phyloP scores from a whole-genome alignment of 2,797 vertebrate species.

The Manis crassicaudata region DNA sequence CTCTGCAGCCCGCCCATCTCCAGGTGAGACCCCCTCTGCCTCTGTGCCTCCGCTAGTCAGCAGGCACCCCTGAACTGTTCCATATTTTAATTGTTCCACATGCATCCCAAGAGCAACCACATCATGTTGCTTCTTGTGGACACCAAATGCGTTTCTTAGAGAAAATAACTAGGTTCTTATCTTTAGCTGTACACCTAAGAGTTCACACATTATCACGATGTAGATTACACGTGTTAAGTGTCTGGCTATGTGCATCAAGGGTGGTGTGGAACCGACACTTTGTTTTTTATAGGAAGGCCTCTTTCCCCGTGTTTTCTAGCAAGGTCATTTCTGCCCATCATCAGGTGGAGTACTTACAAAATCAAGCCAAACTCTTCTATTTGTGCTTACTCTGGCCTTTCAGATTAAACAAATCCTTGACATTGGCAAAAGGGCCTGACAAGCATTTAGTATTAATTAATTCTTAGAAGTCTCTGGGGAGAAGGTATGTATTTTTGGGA shows the following conservation, averaged over 20 bases:
- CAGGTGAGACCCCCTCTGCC: not conserved
- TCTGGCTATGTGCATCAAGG: fast-evolving
- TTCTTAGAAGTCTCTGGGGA: conserved; percentile 53
- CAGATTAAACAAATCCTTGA: conserved; percentile 50
- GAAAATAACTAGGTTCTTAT: not conserved
- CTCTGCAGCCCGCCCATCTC: not conserved
- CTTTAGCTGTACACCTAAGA: not conserved
- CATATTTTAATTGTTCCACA: not conserved
- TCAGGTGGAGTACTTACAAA: not conserved
- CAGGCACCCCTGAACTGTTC: not conserved
- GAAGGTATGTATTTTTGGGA: conserved; percentile 52
- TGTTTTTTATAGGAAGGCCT: not conserved
- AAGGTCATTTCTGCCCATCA: not conserved
- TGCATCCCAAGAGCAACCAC: not conserved
- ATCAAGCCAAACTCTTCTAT: conserved; percentile 36
- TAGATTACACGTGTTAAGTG: no score
- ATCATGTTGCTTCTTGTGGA: not conserved
- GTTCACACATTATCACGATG: not conserved
- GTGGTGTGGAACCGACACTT: not conserved
- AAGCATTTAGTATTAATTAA: conserved; percentile 76
- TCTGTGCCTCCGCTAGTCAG: not conserved
- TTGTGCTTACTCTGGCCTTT: conserved; percentile 61
- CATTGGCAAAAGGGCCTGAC: conserved; percentile 63
- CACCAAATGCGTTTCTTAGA: not conserved
- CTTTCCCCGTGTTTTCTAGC: not conserved